These are phyloP conservation scores for Mareca strepera DNA, from an alignment of 2,797 vertebrate genomes.

Conservation along the genomic window DNA sequence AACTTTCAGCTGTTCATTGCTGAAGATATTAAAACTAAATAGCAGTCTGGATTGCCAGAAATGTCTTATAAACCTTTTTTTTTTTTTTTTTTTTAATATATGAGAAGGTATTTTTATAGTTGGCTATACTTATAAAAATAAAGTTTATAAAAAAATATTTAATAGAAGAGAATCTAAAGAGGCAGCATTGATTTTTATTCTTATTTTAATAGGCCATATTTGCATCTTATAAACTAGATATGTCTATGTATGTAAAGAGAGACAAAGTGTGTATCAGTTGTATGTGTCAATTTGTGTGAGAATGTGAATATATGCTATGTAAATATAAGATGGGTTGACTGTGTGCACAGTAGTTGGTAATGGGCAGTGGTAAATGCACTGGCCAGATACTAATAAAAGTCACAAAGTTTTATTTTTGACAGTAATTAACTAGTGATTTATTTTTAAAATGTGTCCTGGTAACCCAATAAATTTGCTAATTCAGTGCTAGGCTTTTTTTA, in stretches of 20 bases:
- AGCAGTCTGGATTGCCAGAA: not conserved
- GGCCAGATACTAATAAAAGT: not conserved
- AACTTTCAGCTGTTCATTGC: not conserved
- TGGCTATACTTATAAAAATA: not conserved
- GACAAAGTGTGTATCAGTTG: not conserved
- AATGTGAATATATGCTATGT: not conserved
- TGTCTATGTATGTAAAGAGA: not conserved
- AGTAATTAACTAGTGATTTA: not conserved
- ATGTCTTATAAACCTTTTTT: not conserved
- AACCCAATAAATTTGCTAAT: constrained; percentile 33
- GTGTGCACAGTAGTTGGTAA: not conserved
- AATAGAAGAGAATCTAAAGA: not conserved
- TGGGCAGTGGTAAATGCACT: not conserved
- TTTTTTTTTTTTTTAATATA: not conserved
- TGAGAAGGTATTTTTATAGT: not conserved
- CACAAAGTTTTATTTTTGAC: not conserved
- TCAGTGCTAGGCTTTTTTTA: constrained; percentile 14
- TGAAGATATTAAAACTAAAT: not conserved
- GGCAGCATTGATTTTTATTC: not conserved
- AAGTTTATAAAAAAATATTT: not conserved
- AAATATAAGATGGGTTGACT: not conserved
- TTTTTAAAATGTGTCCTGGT: constrained; percentile 36
- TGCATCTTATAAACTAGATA: not conserved
- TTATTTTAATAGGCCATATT: not conserved
- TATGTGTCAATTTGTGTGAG: not conserved